Base-by-base conservation (phyloP, 2,797 vertebrate genomes). In the Amblyraja radiata region DNA sequence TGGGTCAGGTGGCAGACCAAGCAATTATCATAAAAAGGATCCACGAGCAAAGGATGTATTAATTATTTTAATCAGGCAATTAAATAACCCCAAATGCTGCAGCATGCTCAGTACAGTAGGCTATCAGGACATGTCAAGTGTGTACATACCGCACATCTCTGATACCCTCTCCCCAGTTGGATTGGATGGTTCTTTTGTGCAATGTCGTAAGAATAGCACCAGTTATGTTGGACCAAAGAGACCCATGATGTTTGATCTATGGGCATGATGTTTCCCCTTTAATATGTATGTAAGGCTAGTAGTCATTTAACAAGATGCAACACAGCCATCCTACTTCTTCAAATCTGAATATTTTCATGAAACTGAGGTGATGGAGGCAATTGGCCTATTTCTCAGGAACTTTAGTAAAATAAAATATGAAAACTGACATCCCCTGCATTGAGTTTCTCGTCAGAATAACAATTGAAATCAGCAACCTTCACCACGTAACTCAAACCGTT, bases 401-500 rank as follows among this genome's bases (percentile, higher is more conserved):
- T n/a, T 2, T n/a, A 58, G 1, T 65, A 14, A 68, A 90, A 71
- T 68, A 13, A 68, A 90, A 25, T 39, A 32, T 90, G 65, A 90
- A 39, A 90, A 90, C 71, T 11, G 28, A n/a, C 32, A 28, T 3
- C 28, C 13, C 6, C 7, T 65, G 14, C 63, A 13, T 86, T 86
- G 63, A 86, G 63, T 32, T 65, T 63, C 63, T 32, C 7, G 58
- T 61, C n/a, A n/a, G 11, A 65, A 32, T 14, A 86, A 28, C 25
- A 86, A 63, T 86, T 86, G 63, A 73, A 73, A 71, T 9, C 65
- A 90, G 88, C 23, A 90, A 90, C 68, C 65, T 39, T 71, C 32
- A 73, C 65, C 88, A 71, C 63, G 88, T 71, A 73, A 90, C 21
- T 39, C 68, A 46, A 73, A 73, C 65, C 68, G 6, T 39, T 39